Base-by-base conservation (phyloP, 2,113 vertebrate genomes). In the Dryoscopus gambensis region DNA sequence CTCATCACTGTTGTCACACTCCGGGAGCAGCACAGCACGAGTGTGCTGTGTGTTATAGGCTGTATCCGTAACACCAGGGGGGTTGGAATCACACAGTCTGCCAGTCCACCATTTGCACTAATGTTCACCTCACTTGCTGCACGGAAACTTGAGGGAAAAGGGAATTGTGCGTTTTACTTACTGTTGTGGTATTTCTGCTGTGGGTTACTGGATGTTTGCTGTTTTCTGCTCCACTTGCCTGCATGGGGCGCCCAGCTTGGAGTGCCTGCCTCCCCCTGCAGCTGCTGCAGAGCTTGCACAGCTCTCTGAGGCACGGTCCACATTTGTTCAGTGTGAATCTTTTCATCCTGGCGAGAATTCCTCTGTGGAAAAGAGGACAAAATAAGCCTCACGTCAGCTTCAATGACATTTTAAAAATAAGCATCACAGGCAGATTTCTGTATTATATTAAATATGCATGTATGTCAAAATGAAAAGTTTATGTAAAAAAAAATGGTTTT, bases 401-500 rank as follows among this genome's bases (percentile, higher is more conserved):
- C 68, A 55, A 79, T 89, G 89, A 57, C 87, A 91, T 93, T 94
- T 96, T 52, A 60, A 84, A 84, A 94, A 67, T 56, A 96, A 78
- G 30, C n/a, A 59, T 69, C 82, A 35, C 67, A 81, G 79, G 83
- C 63, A 73, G 73, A n/a, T 92, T 92, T 95, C 76, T 92, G 73
- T 95, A 71, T 89, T 89, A 18, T 56, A 91, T 95, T 92, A 93
- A 95, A 93, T 87, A 90, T 78, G 56, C 20, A 74, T 80, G 67
- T 87, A 84, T 95, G 67, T 90, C 76, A 95, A 94, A 87, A 90
- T 70, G 39, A 95, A 92, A 96, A 84, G 77, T 77, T 85, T 88
- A 93, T 77, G 55, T 44, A 39, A 53, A 93, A 80, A n/a, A 35
- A 74, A 4, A 3, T 0, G 5, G 5, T 46, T 89, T 95, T 83